Percentiles rank a stretch among this genome's conserved stretches.
Evolutionary conservation across 2,113 vertebrate species (phyloP).

Genomic region (Lamprologus ornatipinnis): DNA sequence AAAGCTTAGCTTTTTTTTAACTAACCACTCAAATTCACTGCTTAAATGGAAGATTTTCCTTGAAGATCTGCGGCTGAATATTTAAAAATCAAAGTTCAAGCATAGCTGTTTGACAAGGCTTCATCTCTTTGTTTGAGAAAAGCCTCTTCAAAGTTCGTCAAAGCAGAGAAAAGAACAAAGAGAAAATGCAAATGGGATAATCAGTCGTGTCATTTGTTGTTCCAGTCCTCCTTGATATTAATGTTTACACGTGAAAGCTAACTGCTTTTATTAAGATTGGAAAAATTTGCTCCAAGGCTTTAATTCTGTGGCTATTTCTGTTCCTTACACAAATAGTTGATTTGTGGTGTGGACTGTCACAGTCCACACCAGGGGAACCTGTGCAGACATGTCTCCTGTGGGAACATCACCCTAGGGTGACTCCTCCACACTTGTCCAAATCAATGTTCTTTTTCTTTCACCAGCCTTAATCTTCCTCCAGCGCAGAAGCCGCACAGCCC

Average conservation of each 20-base stretch:
- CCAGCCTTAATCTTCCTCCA: neutral
- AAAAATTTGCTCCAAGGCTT: neutral
- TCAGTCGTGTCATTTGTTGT: neutral
- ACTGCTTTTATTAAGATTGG: neutral
- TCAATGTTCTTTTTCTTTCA: neutral
- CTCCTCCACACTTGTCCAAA: neutral
- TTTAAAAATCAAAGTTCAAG: neutral
- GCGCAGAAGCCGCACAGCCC: neutral
- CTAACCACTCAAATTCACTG: neutral
- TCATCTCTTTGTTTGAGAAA: neutral
- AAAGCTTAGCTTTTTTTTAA: neutral
- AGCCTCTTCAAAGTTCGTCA: neutral
- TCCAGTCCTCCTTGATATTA: neutral
- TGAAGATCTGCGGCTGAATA: neutral
- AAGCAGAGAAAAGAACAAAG: neutral
- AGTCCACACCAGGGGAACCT: neutral
- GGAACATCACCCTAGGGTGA: slow-evolving; percentile 10
- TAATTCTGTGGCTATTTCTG: neutral
- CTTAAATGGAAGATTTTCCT: neutral
- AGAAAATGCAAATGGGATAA: neutral
- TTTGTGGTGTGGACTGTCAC: neutral
- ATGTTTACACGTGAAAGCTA: neutral
- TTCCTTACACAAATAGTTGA: neutral
- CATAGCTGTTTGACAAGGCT: neutral
- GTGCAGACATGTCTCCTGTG: neutral